Evolutionary conservation across 2,888 invertebrate genomes (phyloP), one percentile per base, ranked within the genome.

Genomic region (Marronus borbonicus): DNA sequence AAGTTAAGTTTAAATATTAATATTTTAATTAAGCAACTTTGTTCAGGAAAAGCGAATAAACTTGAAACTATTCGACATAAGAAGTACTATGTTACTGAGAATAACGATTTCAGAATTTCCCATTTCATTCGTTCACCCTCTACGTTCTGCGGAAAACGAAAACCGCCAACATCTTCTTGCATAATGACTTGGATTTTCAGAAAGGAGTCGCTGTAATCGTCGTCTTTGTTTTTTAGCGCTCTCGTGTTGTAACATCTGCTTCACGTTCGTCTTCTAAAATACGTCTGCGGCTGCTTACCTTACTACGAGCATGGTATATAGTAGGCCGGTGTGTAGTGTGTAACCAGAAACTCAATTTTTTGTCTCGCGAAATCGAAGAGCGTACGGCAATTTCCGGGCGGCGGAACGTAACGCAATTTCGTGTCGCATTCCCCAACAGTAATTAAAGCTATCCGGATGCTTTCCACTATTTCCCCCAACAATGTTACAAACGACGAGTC

Each of bases 341-440:
- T 68, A 68, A 68, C 50, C 68, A 50, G 68, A 68, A 50, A 68
- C 68, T 68, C 68, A 50, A 50, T 68, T 68, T 68, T 68, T 28
- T n/a, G 24, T 24, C 68, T 68, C 49, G 50, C 28, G 68, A 68
- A 68, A 68, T 68, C 68, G 68, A 68, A 68, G 24, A 68, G 68
- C 49, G 68, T 12, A 68, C 50, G 49, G 20, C 50, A 49, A 68
- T 50, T 68, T 68, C 68, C 68, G 68, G 50, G 3, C 20, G 5
- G 28, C 20, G 24, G 36, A 31, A n/a, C 39, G 36, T 65, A 68
- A 68, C 68, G 50, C 24, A 50, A 68, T 68, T 68, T 5, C 50
- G 49, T 50, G 50, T 68, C 68, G 49, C 50, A 68, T 50, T 68
- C 68, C 68, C 68, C 68, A 68, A 50, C 24, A 68, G 68, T 68